Base-by-base conservation (phyloP, 2,113 vertebrate genomes). In the Sceloporus undulatus region DNA sequence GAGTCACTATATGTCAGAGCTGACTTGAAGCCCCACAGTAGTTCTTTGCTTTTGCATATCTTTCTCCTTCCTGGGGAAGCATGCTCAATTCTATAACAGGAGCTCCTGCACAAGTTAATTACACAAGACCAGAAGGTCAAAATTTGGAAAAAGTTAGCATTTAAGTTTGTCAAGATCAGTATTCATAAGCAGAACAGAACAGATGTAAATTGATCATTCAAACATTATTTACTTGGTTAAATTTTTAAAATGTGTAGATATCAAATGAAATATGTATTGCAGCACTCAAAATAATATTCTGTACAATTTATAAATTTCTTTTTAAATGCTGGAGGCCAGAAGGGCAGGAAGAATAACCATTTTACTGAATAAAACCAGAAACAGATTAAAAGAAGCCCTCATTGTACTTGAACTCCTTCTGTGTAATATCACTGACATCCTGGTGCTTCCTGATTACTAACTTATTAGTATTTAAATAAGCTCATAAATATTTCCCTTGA, bases 401-500 rank as follows among this genome's bases (percentile, higher is more conserved):
- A 91, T 84, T 79, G 4, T 48, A 85, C 90, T 66, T 66, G 68
- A 84, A 84, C 89, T 85, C 87, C 27, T 85, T 74, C 27, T 40
- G 21, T 85, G 38, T 21, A 66, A 0, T 80, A 5, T 85, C 75
- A 79, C 59, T 56, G 85, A 88, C 68, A 87, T 66, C 25, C 42
- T 91, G 85, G 84, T 90, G 19, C 77, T 91, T 71, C 88, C 84
- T 87, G 81, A 83, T 40, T 79, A 88, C 79, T 34, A 92, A 25
- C 25, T 94, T 38, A 92, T 91, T 83, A 89, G 52, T 92, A 92
- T 87, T 93, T 92, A 94, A 91, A 93, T 87, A 86, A 90, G 80
- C 75, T 91, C 90, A 93, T 90, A 94, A 91, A 90, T 92, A 91
- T 87, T 95, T 95, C 90, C 34, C 77, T 90, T 93, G 42, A 94